These are phyloP conservation scores for Hydrotaea cyrtoneurina DNA, from an alignment of 2,888 invertebrate genomes.

Conservation along the genomic window DNA sequence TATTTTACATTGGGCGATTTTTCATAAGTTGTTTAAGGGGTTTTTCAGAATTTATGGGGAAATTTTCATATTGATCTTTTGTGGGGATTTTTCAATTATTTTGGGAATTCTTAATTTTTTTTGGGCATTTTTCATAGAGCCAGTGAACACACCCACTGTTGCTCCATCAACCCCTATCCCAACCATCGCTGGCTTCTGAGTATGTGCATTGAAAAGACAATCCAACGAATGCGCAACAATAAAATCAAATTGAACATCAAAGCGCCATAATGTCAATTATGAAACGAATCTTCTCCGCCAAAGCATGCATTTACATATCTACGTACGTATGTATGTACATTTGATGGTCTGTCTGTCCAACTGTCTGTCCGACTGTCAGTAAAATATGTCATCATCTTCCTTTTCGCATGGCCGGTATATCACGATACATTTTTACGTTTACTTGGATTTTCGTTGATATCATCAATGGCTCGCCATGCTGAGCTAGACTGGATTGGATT, in stretches of 20 bases:
- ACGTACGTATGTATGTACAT: slow-evolving; percentile 1
- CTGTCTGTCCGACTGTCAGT: slow-evolving; percentile 30
- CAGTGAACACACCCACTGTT: no score
- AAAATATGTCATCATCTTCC: slow-evolving; percentile 46
- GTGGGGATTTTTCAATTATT: no score
- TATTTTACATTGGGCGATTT: no score
- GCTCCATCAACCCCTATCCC: no score
- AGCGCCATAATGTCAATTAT: slow-evolving; percentile 53
- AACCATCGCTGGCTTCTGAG: no score
- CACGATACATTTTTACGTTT: slow-evolving; percentile 5
- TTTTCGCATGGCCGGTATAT: background rate
- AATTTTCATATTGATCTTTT: no score
- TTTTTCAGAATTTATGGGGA: no score
- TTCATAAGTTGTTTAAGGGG: no score
- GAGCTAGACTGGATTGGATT: no score
- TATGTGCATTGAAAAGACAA: slow-evolving; percentile 14
- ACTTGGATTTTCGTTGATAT: slow-evolving; percentile 41
- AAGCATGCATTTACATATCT: background rate
- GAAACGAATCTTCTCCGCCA: background rate
- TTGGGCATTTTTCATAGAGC: no score
- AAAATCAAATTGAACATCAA: slow-evolving; percentile 55
- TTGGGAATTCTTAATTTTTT: no score
- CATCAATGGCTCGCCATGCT: slow-evolving; percentile 37
- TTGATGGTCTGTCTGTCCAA: background rate
- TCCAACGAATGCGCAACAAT: slow-evolving; percentile 50